phyloP scores from a whole-genome alignment of 2,113 vertebrate genomes.

The Bungarus multicinctus region DNA sequence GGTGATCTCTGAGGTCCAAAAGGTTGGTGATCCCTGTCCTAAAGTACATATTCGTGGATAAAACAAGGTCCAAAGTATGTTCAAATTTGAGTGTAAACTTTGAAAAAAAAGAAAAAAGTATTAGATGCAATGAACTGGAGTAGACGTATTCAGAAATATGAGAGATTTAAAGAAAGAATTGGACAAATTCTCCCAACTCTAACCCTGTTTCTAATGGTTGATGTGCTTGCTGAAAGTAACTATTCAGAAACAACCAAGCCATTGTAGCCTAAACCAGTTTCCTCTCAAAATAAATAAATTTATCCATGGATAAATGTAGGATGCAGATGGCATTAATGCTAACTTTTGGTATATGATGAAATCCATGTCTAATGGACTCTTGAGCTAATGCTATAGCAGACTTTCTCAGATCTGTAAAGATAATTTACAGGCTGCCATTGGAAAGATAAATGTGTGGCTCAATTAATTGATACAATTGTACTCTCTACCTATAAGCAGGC shows the following conservation, averaged over 20 bases:
- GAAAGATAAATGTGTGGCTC: neutral
- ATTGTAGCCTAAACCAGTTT: neutral
- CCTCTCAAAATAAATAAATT: neutral
- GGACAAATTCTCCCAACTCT: neutral
- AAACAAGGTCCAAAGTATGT: neutral
- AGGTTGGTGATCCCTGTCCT: no score
- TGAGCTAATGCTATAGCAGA: neutral
- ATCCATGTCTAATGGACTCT: neutral
- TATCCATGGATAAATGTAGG: neutral
- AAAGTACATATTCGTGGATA: neutral
- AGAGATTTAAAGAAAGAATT: neutral
- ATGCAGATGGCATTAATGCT: neutral
- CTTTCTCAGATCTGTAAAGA: neutral
- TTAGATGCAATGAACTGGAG: neutral
- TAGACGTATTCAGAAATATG: neutral
- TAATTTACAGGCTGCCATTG: neutral
- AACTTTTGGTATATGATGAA: neutral
- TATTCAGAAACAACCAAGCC: neutral
- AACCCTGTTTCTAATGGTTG: neutral
- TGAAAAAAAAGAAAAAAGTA: neutral
- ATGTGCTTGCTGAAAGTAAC: neutral
- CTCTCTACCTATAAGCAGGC: no score
- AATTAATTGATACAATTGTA: no score
- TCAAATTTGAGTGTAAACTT: neutral
- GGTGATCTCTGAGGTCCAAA: no score